Conservation (phyloP, 2,797 vertebrate genomes). For the Sandelia bainsii region DNA sequence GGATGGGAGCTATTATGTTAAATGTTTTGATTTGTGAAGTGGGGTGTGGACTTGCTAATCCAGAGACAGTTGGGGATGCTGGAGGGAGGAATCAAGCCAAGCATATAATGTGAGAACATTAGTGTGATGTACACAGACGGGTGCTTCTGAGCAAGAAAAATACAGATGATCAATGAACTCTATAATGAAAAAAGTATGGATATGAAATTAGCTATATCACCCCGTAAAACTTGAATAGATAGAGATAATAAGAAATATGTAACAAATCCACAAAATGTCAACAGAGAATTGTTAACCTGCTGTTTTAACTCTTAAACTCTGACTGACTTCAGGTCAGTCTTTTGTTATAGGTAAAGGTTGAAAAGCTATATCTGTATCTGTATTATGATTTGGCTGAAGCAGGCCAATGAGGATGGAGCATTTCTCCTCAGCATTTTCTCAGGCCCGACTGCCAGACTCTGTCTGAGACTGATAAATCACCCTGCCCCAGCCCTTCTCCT, state of each 20-base stretch:
- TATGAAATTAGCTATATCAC: constrained; percentile 53
- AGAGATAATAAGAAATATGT: constrained; percentile 21
- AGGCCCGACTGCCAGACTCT: constrained; percentile 76
- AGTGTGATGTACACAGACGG: constrained; percentile 77
- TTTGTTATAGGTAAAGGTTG: constrained; percentile 39
- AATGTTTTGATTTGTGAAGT: constrained; percentile 86
- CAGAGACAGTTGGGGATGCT: constrained; percentile 77
- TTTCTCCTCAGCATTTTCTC: constrained; percentile 69
- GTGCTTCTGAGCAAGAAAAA: constrained; percentile 74
- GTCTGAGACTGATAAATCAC: constrained; percentile 86
- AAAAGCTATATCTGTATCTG: constrained; percentile 59
- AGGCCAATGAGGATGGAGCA: constrained; percentile 75
- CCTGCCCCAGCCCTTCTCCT: constrained; percentile 79
- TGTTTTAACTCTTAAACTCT: constrained; percentile 31
- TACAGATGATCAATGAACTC: constrained; percentile 80
- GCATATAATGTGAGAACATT: constrained; percentile 84
- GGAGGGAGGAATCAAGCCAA: constrained; percentile 80
- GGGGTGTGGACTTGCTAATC: constrained; percentile 83
- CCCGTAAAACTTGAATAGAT: constrained; percentile 48
- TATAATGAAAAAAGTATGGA: constrained; percentile 51
- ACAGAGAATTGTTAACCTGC: neutral
- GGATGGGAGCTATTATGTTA: constrained; percentile 84
- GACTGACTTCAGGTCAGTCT: constrained; percentile 35
- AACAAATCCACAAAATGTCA: constrained; percentile 26
- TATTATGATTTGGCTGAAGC: constrained; percentile 57